Conservation (phyloP, 2,113 vertebrate genomes). For the Burhinus bistriatus region DNA sequence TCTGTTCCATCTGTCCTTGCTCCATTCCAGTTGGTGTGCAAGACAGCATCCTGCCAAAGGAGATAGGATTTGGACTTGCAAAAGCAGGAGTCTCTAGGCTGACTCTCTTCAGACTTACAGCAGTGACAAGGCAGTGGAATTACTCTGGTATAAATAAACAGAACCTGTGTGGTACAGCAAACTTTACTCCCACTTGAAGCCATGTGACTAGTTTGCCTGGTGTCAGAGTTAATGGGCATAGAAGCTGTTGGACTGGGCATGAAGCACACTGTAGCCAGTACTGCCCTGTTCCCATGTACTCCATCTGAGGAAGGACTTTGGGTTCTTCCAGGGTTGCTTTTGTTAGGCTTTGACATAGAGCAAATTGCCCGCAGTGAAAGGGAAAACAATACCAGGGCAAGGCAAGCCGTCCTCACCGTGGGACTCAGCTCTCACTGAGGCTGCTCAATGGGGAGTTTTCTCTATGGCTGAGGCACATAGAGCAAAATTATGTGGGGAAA, state of each 20-base stretch:
- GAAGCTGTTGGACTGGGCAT: not conserved
- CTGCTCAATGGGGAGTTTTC: slow-evolving; percentile 27
- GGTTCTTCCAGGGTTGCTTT: not conserved
- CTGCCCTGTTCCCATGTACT: not conserved
- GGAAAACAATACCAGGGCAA: slow-evolving; percentile 29
- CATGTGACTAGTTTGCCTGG: not conserved
- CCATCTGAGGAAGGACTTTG: not conserved
- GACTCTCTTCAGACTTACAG: not conserved
- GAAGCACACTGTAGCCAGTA: not conserved
- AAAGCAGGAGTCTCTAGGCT: not conserved
- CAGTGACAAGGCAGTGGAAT: not conserved
- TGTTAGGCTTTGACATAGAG: not conserved
- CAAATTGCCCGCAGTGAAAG: not conserved
- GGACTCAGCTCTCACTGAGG: not conserved
- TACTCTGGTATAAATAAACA: not conserved
- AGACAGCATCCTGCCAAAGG: not conserved
- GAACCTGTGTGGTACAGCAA: not conserved
- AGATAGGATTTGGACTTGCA: not conserved
- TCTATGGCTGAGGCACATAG: not conserved
- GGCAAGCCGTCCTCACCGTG: not conserved
- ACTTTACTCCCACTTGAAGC: not conserved
- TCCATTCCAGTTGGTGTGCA: not conserved
- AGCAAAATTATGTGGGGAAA: not conserved
- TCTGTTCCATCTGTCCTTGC: slow-evolving; percentile 16
- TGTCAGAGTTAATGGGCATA: not conserved